Conservation (phyloP, 2,113 vertebrate species). For the Apteryx mantelli region DNA sequence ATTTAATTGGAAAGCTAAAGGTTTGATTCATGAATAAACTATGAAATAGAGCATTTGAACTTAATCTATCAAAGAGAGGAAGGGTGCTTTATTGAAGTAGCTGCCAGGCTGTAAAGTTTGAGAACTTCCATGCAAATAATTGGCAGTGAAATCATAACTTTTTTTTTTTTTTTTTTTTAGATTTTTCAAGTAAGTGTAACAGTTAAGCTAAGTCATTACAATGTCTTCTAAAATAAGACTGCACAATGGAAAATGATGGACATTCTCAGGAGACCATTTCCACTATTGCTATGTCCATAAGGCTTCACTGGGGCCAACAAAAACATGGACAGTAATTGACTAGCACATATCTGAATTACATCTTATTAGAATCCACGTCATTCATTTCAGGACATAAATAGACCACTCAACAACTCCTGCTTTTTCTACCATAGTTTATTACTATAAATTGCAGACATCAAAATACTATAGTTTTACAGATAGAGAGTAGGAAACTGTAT, state of each 20-base stretch:
- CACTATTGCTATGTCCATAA: background rate
- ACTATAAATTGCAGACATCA: background rate
- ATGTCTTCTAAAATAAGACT: background rate
- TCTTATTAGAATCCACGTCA: background rate
- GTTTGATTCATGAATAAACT: background rate
- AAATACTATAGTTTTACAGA: background rate
- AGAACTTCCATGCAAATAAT: background rate
- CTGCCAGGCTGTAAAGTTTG: background rate
- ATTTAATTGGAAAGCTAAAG: background rate
- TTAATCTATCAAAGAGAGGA: background rate
- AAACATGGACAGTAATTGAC: background rate
- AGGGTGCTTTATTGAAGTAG: background rate
- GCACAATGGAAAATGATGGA: background rate
- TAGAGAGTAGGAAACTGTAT: background rate
- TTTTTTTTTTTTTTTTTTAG: background rate
- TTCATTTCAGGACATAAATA: constrained; percentile 18
- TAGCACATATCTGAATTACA: constrained; percentile 5
- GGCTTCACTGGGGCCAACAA: background rate
- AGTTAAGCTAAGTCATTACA: background rate
- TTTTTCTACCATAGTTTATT: background rate
- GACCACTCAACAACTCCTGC: background rate
- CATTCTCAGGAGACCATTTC: background rate
- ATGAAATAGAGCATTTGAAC: background rate
- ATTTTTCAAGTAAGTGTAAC: background rate
- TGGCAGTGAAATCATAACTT: background rate